Conservation (phyloP, 1,140 invertebrate species). For the Drosophila navojoa region DNA sequence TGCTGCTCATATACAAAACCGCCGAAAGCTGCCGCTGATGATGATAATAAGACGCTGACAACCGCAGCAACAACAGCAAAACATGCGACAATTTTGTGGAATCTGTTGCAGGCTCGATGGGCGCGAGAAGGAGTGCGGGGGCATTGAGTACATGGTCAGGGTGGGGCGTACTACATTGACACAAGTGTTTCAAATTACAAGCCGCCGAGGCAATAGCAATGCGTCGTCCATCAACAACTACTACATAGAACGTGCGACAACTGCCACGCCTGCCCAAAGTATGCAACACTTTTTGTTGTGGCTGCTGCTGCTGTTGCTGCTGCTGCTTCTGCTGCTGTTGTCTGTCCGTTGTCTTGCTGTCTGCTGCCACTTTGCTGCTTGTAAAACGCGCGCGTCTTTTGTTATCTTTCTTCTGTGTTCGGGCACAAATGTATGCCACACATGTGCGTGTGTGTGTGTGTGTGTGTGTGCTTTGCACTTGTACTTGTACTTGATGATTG, state of each 20-base stretch:
- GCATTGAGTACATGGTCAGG: background rate
- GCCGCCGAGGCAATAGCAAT: constrained; percentile 41
- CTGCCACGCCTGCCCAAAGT: constrained; percentile 12
- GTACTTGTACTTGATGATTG: constrained; percentile 39
- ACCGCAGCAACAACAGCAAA: constrained; percentile 70
- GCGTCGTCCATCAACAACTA: constrained; percentile 43
- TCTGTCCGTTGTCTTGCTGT: constrained; percentile 16
- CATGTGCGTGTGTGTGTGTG: constrained; percentile 12
- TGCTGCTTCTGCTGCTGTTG: background rate
- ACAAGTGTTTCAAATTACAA: constrained; percentile 83
- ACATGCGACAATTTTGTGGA: constrained; percentile 35
- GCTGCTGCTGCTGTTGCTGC: constrained; percentile 25
- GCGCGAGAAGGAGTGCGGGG: background rate
- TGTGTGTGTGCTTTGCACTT: constrained; percentile 36
- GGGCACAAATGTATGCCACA: constrained; percentile 18
- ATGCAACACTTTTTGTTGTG: constrained; percentile 44
- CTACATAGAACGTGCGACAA: constrained; percentile 16
- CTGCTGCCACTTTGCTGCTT: constrained; percentile 53
- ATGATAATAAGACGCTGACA: constrained; percentile 82
- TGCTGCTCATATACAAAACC: constrained; percentile 62
- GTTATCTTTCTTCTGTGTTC: constrained; percentile 47
- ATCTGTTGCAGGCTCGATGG: constrained; percentile 16
- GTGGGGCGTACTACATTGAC: constrained; percentile 52
- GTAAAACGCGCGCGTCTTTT: constrained; percentile 64
- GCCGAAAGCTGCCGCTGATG: constrained; percentile 81